Percentiles rank a stretch among this genome's conserved stretches.
Evolutionary conservation across 2,113 vertebrate species (phyloP).

Genomic region (Oenanthe melanoleuca): DNA sequence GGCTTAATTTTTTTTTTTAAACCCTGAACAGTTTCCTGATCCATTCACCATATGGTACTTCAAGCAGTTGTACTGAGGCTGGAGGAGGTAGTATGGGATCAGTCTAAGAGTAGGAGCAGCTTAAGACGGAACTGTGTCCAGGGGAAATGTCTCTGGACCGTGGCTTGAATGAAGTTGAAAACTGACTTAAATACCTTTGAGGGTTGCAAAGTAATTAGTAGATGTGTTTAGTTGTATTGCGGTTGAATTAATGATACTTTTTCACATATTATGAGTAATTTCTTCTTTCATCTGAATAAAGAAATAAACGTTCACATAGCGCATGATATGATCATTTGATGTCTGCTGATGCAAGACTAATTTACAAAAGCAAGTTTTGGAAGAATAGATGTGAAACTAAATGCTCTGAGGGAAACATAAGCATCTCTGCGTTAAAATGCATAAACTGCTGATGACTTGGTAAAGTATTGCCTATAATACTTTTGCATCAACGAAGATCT

Average conservation of each 20-base stretch:
- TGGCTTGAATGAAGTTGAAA: background rate
- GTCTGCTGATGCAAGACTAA: background rate
- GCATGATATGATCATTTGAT: background rate
- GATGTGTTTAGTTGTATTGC: background rate
- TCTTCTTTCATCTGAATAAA: background rate
- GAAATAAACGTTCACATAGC: background rate
- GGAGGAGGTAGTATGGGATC: background rate
- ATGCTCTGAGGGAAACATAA: background rate
- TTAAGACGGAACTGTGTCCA: background rate
- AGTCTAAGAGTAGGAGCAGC: background rate
- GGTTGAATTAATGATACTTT: background rate
- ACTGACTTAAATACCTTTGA: background rate
- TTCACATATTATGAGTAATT: background rate
- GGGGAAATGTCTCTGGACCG: background rate
- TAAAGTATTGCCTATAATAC: background rate
- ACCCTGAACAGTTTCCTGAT: constrained; percentile 33
- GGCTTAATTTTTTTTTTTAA: constrained; percentile 60
- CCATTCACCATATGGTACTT: background rate
- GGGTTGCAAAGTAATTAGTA: background rate
- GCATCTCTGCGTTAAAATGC: background rate
- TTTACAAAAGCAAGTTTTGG: background rate
- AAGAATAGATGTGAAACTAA: background rate
- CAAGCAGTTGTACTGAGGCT: background rate
- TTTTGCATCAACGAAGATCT: background rate
- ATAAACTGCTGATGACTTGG: background rate